Conservation (phyloP, 2,888 invertebrate species). For the Hermaeophaga mercurialis region DNA sequence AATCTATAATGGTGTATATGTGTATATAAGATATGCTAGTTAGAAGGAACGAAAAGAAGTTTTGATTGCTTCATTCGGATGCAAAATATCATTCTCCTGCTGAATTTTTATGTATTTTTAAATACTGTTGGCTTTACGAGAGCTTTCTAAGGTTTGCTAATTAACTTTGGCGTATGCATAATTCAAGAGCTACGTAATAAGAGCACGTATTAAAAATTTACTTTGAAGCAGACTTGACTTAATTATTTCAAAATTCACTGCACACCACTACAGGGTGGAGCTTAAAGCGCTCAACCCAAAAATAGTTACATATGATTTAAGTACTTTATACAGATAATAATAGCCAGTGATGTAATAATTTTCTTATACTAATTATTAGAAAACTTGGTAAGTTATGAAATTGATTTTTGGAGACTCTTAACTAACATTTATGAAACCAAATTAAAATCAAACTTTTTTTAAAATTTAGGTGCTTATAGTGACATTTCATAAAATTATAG, state of each 20-base stretch:
- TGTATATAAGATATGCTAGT: constrained; percentile 59
- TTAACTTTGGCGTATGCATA: constrained; percentile 39
- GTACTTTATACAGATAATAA: no score
- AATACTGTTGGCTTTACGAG: constrained; percentile 34
- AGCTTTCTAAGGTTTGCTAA: constrained; percentile 34
- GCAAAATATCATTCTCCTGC: constrained; percentile 40
- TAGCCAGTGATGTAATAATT: no score
- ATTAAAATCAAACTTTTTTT: no score
- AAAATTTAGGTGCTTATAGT: no score
- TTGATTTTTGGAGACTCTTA: no score
- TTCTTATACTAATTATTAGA: no score
- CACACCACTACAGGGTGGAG: neutral
- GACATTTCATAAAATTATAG: no score
- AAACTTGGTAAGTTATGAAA: no score
- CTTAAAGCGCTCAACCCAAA: no score
- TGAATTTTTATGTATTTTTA: constrained; percentile 40
- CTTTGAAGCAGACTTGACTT: constrained; percentile 3
- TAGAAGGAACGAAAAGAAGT: constrained; percentile 57
- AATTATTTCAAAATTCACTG: constrained; percentile 5
- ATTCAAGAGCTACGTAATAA: constrained; percentile 39
- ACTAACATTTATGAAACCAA: no score
- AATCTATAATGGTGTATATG: constrained; percentile 59
- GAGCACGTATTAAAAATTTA: constrained; percentile 38
- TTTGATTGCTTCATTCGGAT: constrained; percentile 55
- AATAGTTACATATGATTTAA: no score